Evolutionary conservation across 1,140 invertebrate species (phyloP), one percentile per base, ranked within the genome.

Genomic region (Ostrea denselamellosa): DNA sequence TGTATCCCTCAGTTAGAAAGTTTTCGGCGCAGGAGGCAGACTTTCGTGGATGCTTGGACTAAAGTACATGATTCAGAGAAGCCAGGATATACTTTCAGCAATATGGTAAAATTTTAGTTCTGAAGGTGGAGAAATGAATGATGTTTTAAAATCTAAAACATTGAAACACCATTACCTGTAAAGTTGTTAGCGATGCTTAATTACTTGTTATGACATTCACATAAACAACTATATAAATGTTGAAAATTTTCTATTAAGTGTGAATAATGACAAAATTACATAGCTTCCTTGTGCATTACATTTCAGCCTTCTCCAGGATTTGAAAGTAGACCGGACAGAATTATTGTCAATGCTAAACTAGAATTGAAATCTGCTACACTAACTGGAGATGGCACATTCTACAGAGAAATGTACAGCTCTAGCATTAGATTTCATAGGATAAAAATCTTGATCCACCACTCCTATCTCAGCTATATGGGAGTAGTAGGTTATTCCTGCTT

Each of bases 291-390:
- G 1, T 65, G 1, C 58, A 17, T 82, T 87, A 82, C 87, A 54
- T 87, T 91, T 25, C 88, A 93, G 93, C 93, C 93, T 12, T 81
- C 89, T 19, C 92, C 93, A 77, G 93, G 93, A 2, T 89, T 91
- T 17, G 90, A 91, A 82, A 93, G 93, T 89, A 88, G 93, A 81
- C 93, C 93, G 82, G 93, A 93, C 84, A 87, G 92, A 68, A 93
- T 93, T 25, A 62, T 93, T 8, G 89, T 90, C 0, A 88, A 86
- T 52, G 85, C 85, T 17, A 86, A 87, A 52, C 34, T 92, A 7
- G 54, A 89, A 14, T 71, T 90, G 0, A n/a, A 81, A 83, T 51
- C 77, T 19, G 83, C 81, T 7, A n/a, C 56, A 9, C 82, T 92
- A 5, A 51, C 81, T 28, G 93, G 93, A 34, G 82, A 92, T 87